These are phyloP conservation scores for Mastomys natalensis DNA, from an alignment of 2,113 vertebrate species.

Conservation along the genomic window DNA sequence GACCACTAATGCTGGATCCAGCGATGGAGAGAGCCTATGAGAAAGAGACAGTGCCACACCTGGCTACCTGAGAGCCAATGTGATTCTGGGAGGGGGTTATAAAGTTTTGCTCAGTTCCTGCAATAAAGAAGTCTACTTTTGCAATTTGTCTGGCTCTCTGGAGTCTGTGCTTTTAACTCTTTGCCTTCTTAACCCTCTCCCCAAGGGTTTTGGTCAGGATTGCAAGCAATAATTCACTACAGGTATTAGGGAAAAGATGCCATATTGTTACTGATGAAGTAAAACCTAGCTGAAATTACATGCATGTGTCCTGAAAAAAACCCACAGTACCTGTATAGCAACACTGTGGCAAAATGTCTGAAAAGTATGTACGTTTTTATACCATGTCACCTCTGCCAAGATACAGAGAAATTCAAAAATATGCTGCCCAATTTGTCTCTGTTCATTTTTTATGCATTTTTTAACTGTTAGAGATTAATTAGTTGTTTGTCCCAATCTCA, in stretches of 20 bases:
- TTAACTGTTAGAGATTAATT: not conserved
- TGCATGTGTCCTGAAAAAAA: not conserved
- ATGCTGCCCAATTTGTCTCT: not conserved
- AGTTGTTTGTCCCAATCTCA: not conserved
- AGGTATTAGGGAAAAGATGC: not conserved
- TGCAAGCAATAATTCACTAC: no score
- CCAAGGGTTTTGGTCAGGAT: no score
- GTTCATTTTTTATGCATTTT: not conserved
- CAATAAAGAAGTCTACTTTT: no score
- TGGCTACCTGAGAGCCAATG: no score
- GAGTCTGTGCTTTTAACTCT: no score
- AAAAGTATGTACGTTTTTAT: not conserved
- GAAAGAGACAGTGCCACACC: no score
- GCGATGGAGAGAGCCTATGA: no score
- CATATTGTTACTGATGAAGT: not conserved
- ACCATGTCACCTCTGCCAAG: not conserved
- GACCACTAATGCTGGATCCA: no score
- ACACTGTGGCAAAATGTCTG: constrained; percentile 34
- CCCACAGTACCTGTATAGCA: not conserved
- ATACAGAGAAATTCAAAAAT: not conserved
- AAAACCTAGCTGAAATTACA: not conserved
- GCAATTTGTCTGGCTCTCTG: no score
- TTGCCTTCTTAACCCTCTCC: no score
- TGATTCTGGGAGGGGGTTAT: no score
- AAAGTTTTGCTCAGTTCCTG: no score